A percentile compares a stretch with the other conserved stretches of the same genome.
Conservation (phyloP, 2,888 invertebrate species). For the Lasioglossum villosulum region DNA sequence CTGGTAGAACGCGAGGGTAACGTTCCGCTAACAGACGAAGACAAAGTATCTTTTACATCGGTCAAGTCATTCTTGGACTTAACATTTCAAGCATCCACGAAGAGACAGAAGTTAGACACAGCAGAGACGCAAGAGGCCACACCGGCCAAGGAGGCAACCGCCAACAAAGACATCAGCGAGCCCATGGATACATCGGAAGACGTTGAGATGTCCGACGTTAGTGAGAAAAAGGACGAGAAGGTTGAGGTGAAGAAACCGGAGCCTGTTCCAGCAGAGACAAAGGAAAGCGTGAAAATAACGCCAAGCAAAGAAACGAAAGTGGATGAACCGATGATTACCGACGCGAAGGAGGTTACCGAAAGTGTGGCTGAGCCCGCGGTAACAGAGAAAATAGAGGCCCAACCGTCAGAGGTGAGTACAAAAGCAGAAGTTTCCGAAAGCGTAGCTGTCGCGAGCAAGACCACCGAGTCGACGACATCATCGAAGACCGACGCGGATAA, state of each 20-base stretch:
- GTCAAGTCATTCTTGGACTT: constrained; percentile 88
- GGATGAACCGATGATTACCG: constrained; percentile 53
- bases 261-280: constrained; percentile 38
- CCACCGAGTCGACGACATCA: constrained; percentile 25
- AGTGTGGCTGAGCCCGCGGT: constrained; percentile 27
- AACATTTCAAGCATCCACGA: constrained; percentile 78
- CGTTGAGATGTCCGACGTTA: constrained; percentile 69
- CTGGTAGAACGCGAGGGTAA: constrained; percentile 93
- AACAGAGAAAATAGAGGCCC: constrained; percentile 43
- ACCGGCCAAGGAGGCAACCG: constrained; percentile 31
- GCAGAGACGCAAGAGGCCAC: constrained; percentile 55
- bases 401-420: constrained; percentile 51
- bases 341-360: constrained; percentile 61
- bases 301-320: constrained; percentile 30
- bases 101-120: constrained; percentile 80
- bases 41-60: constrained; percentile 86
- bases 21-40: constrained; percentile 88
- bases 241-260: constrained; percentile 52
- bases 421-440: constrained; percentile 48
- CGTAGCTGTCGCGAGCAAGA: constrained; percentile 28
- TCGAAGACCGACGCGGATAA: constrained; percentile 54
- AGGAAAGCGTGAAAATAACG: constrained; percentile 55
- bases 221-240: constrained; percentile 67
- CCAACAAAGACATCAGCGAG: constrained; percentile 64
- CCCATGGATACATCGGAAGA: constrained; percentile 81